Evolutionary conservation across 2,113 vertebrate genomes (phyloP), one percentile per base, ranked within the genome.

Genomic region (Pterophyllum scalare): DNA sequence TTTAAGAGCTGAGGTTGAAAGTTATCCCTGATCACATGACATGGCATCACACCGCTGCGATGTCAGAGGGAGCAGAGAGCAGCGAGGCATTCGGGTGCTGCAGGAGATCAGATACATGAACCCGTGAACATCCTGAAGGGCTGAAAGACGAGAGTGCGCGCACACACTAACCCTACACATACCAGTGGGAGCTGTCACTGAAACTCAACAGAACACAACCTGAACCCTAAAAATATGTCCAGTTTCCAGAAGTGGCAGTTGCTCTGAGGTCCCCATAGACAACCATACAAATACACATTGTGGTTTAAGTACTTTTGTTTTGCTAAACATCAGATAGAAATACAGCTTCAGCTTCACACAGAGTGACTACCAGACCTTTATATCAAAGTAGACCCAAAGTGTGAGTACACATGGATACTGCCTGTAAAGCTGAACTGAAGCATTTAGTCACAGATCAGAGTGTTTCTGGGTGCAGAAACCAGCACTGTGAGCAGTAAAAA

Each of bases 1-100:
- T 28, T 26, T 35, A 33, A 0, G 52, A 56, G 24, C 22, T 8
- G 0, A 13, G 65, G 43, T 17, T 0, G 43, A 57, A 22, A 22
- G 54, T 22, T 49, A 13, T 0, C n/a, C 22, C 56, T 8, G 74
- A 43, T 76, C 56, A 13, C 56, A 26, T 59, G 57, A 35, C 74
- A 75, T 75, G 54, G 59, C 56, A 76, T 72, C 65, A 72, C 43
- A 70, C 15, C 40, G 40, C 64, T 3, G 24, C 24, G 0, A 43
- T 0, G 43, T 70, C 65, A 20, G 43, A 28, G 64, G 40, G 22
- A 67, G 64, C 61, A 8, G 26, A 5, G 59, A 33, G 59, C 35
- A 15, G 65, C 1, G 24, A 72, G 65, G 65, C 65, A 52, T 72
- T 72, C 65, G 12, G 65, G 65, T 52, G 24, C 15, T 13, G 65